Evolutionary conservation across 2,797 vertebrate genomes (phyloP).

Genomic region (Xiphorhynchus erythropygius): DNA sequence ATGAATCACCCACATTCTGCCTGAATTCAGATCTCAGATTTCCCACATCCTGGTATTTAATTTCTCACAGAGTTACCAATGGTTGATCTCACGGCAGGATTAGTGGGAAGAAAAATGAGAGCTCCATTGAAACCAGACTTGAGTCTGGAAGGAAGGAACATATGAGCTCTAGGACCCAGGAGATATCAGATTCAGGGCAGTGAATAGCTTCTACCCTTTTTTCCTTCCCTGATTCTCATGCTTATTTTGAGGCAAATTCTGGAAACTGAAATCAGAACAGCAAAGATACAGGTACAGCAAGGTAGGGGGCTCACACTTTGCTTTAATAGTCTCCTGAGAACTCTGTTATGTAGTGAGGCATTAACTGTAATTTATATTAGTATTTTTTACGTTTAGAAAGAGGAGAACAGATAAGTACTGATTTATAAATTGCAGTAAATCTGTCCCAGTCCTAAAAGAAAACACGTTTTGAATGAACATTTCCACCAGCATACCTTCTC

Average conservation of each 20-base stretch:
- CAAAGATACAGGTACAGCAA: neutral
- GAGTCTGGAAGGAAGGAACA: slow-evolving; percentile 43
- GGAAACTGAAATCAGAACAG: slow-evolving; percentile 28
- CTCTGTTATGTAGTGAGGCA: neutral
- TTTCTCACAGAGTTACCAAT: slow-evolving; percentile 63
- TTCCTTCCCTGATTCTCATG: neutral
- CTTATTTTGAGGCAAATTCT: slow-evolving; percentile 28
- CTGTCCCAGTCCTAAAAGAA: neutral
- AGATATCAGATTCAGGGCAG: slow-evolving; percentile 21
- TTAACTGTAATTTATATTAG: slow-evolving; percentile 26
- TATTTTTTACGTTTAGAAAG: slow-evolving; percentile 8
- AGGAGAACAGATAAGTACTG: neutral
- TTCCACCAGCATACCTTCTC: slow-evolving; percentile 27
- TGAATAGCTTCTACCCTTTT: neutral
- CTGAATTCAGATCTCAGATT: slow-evolving; percentile 63
- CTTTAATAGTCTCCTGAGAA: neutral
- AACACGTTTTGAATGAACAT: neutral
- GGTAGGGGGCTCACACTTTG: neutral
- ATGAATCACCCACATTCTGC: slow-evolving; percentile 48
- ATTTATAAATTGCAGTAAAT: slow-evolving; percentile 1
- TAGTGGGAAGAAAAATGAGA: slow-evolving; percentile 66
- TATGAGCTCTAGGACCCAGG: slow-evolving; percentile 42
- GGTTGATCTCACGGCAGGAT: slow-evolving; percentile 67
- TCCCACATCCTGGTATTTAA: slow-evolving; percentile 67
- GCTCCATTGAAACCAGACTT: slow-evolving; percentile 69